A percentile compares a stretch with the other conserved stretches of the same genome.
phyloP scores from a whole-genome alignment of 2,888 invertebrate species.

The Barypeithes pellucidus region DNA sequence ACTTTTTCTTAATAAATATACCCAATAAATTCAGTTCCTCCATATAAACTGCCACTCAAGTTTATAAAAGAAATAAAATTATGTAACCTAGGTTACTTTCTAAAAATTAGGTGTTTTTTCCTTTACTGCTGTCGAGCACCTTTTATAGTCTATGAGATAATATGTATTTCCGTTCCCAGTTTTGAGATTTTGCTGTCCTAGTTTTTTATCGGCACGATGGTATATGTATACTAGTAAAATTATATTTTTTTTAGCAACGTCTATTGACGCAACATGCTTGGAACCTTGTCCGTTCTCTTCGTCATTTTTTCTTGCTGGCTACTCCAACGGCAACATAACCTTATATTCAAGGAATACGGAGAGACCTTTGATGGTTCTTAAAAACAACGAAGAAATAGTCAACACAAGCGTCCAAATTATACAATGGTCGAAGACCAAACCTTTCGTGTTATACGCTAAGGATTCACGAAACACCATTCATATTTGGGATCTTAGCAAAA shows the following conservation, averaged over 20 bases:
- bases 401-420: conserved; percentile 67
- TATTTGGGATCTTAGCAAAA: conserved; percentile 73
- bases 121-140: no score
- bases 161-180: no score
- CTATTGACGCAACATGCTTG: conserved; percentile 68
- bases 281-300: conserved; percentile 72
- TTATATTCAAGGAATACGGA: conserved; percentile 69
- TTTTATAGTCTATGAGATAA: no score
- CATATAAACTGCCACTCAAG: no score
- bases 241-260: conserved; percentile 60
- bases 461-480: conserved; percentile 71
- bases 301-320: conserved; percentile 72
- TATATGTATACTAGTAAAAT: no score
- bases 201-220: no score
- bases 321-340: conserved; percentile 72
- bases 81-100: no score
- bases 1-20: no score
- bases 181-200: no score
- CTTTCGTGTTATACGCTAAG: conserved; percentile 72
- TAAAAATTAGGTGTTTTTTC: no score
- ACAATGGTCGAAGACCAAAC: conserved; percentile 73
- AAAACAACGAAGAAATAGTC: conserved; percentile 63
- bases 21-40: no score
- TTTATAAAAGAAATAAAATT: no score
- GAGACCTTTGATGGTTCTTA: conserved; percentile 69